These are phyloP conservation scores for Allochrocebus solatus DNA, from an alignment of 2,797 vertebrate genomes.

Conservation along the genomic window DNA sequence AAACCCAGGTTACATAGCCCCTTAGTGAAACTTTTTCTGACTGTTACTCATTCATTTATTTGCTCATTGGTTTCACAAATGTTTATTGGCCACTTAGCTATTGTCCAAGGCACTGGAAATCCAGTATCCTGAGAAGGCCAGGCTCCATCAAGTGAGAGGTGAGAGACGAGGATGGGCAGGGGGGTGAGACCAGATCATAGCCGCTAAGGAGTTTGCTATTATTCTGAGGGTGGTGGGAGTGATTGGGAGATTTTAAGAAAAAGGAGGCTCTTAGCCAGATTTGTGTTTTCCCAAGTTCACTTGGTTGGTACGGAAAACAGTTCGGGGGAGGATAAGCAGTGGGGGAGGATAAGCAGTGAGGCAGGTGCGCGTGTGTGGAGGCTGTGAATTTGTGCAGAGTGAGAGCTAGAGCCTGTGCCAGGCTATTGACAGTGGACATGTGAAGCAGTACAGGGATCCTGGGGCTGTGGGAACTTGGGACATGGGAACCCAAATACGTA, in stretches of 20 bases:
- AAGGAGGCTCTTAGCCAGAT: neutral
- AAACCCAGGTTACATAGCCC: neutral
- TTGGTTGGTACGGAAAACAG: neutral
- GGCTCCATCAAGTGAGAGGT: neutral
- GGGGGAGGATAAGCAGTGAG: neutral
- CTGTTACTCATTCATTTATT: neutral
- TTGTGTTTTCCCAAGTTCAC: neutral
- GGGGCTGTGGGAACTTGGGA: neutral
- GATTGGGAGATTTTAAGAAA: neutral
- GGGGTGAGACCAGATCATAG: neutral
- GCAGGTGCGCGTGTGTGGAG: neutral
- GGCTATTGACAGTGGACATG: fast-evolving
- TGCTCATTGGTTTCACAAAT: neutral
- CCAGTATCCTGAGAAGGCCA: neutral
- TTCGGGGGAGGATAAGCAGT: neutral
- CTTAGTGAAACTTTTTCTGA: neutral
- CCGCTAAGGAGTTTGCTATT: neutral
- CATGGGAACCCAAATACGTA: neutral
- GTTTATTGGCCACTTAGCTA: neutral
- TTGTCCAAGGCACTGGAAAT: neutral
- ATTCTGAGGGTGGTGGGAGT: neutral
- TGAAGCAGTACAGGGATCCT: neutral
- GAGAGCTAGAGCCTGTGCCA: neutral
- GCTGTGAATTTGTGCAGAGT: fast-evolving
- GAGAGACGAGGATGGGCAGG: neutral